Base-by-base conservation (phyloP, 2,888 invertebrate genomes). In the Hemistola chrysoprasaria region DNA sequence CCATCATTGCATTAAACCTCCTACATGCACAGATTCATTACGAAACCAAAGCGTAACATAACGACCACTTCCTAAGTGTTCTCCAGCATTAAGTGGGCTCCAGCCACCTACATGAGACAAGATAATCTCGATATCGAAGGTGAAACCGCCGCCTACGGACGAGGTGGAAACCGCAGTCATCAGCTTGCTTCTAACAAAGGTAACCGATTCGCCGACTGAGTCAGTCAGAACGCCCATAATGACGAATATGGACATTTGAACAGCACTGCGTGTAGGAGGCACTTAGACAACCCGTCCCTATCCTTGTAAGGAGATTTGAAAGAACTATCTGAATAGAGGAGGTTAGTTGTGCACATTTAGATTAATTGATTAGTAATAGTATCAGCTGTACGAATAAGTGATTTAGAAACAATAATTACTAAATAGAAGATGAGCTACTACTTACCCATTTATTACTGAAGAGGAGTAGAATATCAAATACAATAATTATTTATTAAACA, bases 161-260 rank as follows among this genome's bases (percentile, higher is more conserved):
- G 47, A 57, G 53, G 65, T 65, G 67, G 76, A 73, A 75, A 75
- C 71, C 68, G 68, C 71, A 75, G 78, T 81, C 83, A 82, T 80
- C 80, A 78, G 62, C 65, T 70, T 56, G 63, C 56, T 60, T 73
- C 76, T 76, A 76, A 82, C 84, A 81, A 85, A 85, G 78, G 79
- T 78, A 78, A 71, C 78, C 72, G 76, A 85, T 86, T 83, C 78
- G 84, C 71, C 68, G 75, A 55, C 65, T 64, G 69, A 61, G 69
- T 75, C 75, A 76, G 71, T 75, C 78, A 78, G 72, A 71, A 79
- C 84, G 82, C 79, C 81, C 79, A 78, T 80, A 70, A 68, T 66
- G 75, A 74, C 85, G 64, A 71, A 80, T 85, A 86, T 81, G 84
- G 87, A 81, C 78, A 85, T 86, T 85, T 73, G 78, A 78, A 71